Conservation (phyloP, 2,797 vertebrate species). For the Octomys mimax region DNA sequence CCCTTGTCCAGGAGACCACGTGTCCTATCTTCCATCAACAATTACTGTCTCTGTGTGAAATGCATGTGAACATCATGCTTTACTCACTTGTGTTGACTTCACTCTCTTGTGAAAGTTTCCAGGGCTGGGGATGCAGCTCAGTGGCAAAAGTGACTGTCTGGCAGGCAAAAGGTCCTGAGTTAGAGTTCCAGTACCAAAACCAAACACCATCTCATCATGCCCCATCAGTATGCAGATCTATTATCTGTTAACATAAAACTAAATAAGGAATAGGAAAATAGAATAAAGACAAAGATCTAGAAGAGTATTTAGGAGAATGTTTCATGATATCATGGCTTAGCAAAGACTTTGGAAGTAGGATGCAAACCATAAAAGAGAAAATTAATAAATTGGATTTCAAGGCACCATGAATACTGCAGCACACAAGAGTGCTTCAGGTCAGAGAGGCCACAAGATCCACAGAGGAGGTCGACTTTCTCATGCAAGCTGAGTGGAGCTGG, state of each 20-base stretch:
- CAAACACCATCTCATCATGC: background rate
- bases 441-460: background rate
- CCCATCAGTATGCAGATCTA: background rate
- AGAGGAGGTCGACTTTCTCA: background rate
- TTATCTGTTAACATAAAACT: background rate
- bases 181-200: too few relatives aligned
- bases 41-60: background rate
- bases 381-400: background rate
- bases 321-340: background rate
- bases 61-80: background rate
- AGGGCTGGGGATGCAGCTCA: background rate
- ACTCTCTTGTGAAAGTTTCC: background rate
- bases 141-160: too few relatives aligned
- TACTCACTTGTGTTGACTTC: background rate
- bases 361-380: background rate
- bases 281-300: background rate
- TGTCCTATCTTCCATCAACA: too few relatives aligned
- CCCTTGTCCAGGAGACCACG: background rate
- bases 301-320: background rate
- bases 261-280: background rate
- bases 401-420: background rate
- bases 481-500: background rate
- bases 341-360: background rate
- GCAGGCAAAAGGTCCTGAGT: too few relatives aligned
- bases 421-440: background rate